phyloP scores from a whole-genome alignment of 2,113 vertebrate genomes.

The Cinclus cinclus region DNA sequence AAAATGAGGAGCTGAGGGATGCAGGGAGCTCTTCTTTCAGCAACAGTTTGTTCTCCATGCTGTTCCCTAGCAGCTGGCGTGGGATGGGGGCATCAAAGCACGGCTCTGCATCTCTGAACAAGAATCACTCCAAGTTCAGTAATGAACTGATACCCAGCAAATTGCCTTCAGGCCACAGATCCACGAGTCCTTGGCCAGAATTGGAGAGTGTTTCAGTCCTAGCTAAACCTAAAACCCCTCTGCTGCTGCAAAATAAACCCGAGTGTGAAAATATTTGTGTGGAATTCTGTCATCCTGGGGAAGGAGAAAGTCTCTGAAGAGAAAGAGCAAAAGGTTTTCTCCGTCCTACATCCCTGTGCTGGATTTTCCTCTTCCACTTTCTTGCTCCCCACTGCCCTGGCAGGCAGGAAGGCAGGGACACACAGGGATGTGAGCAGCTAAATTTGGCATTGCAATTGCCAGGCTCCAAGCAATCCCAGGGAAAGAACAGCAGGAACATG shows the following conservation, averaged over 20 bases:
- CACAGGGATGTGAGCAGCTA: accelerated
- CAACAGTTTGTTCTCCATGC: background rate
- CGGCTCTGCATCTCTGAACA: background rate
- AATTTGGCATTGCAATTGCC: background rate
- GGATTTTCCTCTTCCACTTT: background rate
- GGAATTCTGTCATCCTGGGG: background rate
- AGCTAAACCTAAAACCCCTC: background rate
- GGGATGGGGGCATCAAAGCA: background rate
- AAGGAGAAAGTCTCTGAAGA: background rate
- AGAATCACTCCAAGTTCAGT: background rate
- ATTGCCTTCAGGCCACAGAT: background rate
- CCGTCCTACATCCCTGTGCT: background rate
- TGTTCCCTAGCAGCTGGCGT: accelerated
- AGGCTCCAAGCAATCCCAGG: background rate
- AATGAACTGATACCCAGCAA: background rate
- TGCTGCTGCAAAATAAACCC: background rate
- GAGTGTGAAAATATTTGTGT: background rate
- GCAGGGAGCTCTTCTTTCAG: background rate
- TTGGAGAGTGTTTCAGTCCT: background rate
- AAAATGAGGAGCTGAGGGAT: background rate
- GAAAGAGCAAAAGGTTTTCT: background rate
- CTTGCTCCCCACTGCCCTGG: background rate
- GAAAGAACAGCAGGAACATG: background rate
- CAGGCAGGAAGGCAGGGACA: background rate
- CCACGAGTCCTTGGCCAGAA: background rate